Base-by-base conservation (phyloP, 2,888 invertebrate genomes). In the Selenia dentaria region DNA sequence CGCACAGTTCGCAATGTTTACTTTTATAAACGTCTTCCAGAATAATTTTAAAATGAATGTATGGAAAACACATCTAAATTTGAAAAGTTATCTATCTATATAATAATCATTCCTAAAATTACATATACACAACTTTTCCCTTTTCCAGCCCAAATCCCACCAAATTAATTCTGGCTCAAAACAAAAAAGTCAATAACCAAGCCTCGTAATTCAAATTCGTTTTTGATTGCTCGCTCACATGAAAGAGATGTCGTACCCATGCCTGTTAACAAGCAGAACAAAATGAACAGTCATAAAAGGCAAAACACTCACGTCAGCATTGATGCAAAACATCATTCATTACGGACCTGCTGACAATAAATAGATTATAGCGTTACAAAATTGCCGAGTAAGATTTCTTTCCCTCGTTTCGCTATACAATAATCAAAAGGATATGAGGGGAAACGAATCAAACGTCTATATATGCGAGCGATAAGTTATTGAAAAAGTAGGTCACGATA, bases 361-460 rank as follows among this genome's bases (percentile, higher is more conserved):
- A 88, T 87, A 84, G 82, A 87, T 88, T 88, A 84, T 73, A 73
- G 75, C 67, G 74, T 76, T 73, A 78, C 69, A 79, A 86, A 87
- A 84, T 71, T 82, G 84, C 88, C 79, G 78, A 73, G 70, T 69
- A 69, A 72, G 73, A 67, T 67, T 76, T 79, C 79, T 78, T 75
- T 70, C 78, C 81, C 81, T 79, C 82, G 74, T 81, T 83, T 77
- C 66, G 68, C 84, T 83, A 88, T 79, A 81, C 77, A 86, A 90
- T 89, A 89, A 89, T 89, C 88, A 89, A 88, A 90, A 73, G 78
- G 83, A 87, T 81, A 85, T 78, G 81, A 83, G 84, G 84, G 86
- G 76, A 57, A 36, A 53, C 47, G 72, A 81, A 83, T 85, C 85
- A 85, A 86, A 84, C 68, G 78, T 77, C 73, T 82, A 76, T 86